Evolutionary conservation across 2,888 invertebrate genomes (phyloP).

Genomic region (Empis stercorea): DNA sequence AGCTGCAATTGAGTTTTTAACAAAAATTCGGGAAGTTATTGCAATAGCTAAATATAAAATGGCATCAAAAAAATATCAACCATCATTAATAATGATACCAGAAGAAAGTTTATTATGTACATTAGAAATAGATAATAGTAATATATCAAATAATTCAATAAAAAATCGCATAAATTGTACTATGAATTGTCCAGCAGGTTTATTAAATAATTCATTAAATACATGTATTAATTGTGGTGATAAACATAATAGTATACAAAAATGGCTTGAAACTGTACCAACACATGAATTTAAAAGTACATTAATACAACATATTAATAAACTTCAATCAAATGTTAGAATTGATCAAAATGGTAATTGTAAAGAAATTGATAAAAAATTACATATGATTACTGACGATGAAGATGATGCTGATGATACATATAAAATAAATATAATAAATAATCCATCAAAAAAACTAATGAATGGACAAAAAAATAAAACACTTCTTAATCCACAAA

Average conservation of each 20-base stretch:
- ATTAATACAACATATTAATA: neutral
- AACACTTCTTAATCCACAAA: conserved; percentile 24
- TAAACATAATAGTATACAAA: conserved; percentile 59
- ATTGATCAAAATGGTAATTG: conserved; percentile 20
- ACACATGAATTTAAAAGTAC: conserved; percentile 13
- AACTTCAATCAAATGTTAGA: conserved; percentile 21
- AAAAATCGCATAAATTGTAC: conserved; percentile 13
- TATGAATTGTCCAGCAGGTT: conserved; percentile 23
- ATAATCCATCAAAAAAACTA: neutral
- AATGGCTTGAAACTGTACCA: conserved; percentile 65
- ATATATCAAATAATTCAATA: neutral
- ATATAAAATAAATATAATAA: neutral
- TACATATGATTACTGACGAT: too few species aligned
- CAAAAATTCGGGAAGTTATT: conserved; percentile 82
- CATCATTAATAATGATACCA: conserved; percentile 64
- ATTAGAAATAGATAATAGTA: conserved; percentile 37
- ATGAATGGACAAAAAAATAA: conserved; percentile 19
- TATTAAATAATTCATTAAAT: conserved; percentile 10
- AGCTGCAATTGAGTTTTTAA: conserved; percentile 77
- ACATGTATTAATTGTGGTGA: conserved; percentile 44
- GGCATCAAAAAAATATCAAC: conserved; percentile 65
- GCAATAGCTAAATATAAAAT: conserved; percentile 81
- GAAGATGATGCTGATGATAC: neutral
- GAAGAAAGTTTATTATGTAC: conserved; percentile 52
- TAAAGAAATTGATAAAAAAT: neutral